phyloP scores from a whole-genome alignment of 2,888 invertebrate genomes.

The Tenthredo amoena region DNA sequence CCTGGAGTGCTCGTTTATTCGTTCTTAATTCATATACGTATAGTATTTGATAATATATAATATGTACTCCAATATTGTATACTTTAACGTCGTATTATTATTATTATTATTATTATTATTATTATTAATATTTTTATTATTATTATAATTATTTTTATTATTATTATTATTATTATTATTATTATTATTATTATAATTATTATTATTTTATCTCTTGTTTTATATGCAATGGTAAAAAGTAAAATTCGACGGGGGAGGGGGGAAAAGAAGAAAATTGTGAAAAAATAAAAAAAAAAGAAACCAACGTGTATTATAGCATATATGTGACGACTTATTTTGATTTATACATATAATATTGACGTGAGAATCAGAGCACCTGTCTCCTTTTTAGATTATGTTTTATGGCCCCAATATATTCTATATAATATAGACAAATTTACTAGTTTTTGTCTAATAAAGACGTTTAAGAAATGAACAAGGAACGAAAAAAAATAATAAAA shows the following conservation, averaged over 20 bases:
- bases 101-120: not conserved
- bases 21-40: conserved; percentile 25
- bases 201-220: not conserved
- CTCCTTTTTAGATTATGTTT: conserved; percentile 73
- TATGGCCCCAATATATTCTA: conserved; percentile 74
- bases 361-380: conserved; percentile 70
- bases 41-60: conserved; percentile 15
- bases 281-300: conserved; percentile 48
- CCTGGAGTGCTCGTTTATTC: conserved; percentile 66
- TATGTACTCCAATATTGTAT: conserved; percentile 19
- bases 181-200: not conserved
- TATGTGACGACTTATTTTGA: conserved; percentile 61
- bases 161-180: not conserved
- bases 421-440: conserved; percentile 61
- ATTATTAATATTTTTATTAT: not conserved
- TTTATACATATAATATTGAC: conserved; percentile 63
- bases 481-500: not conserved
- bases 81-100: conserved; percentile 5
- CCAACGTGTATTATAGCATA: conserved; percentile 51
- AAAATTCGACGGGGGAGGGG: not conserved
- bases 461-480: not conserved
- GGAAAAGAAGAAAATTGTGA: conserved; percentile 53
- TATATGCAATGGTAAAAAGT: conserved; percentile 10
- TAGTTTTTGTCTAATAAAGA: conserved; percentile 36
- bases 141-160: too few species aligned